phyloP scores from a whole-genome alignment of 2,797 vertebrate species.

The Anguilla marmorata region DNA sequence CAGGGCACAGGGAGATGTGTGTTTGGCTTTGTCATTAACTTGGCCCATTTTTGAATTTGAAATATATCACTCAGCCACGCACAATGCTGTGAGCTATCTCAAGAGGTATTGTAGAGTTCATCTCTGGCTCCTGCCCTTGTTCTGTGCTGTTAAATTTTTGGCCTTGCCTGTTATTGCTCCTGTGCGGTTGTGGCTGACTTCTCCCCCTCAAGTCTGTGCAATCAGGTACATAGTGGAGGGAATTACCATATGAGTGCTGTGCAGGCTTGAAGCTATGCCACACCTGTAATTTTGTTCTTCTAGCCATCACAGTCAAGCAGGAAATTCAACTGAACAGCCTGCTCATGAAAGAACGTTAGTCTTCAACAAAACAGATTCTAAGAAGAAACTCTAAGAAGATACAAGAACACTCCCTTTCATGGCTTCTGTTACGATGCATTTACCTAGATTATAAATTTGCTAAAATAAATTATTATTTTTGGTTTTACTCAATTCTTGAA shows the following conservation, averaged over 20 bases:
- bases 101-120: not conserved
- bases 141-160: constrained; percentile 16
- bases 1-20: constrained; percentile 10
- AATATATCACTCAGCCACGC: not conserved
- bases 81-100: not conserved
- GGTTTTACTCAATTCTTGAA: not conserved
- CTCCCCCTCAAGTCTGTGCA: not conserved
- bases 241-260: not conserved
- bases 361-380: not conserved
- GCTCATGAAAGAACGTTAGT: not conserved
- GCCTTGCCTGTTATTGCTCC: not conserved
- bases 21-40: not conserved
- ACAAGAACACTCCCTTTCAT: not conserved
- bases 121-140: not conserved
- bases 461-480: not conserved
- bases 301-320: not conserved
- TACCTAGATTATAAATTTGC: not conserved
- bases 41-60: not conserved
- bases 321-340: not conserved
- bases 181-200: constrained; percentile 9
- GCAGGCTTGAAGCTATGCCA: not conserved
- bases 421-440: not conserved
- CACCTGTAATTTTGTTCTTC: constrained; percentile 16
- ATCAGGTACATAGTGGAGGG: not conserved
- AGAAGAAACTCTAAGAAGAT: constrained; percentile 1